phyloP scores from a whole-genome alignment of 2,888 invertebrate species.

The Drosophila seclusa region DNA sequence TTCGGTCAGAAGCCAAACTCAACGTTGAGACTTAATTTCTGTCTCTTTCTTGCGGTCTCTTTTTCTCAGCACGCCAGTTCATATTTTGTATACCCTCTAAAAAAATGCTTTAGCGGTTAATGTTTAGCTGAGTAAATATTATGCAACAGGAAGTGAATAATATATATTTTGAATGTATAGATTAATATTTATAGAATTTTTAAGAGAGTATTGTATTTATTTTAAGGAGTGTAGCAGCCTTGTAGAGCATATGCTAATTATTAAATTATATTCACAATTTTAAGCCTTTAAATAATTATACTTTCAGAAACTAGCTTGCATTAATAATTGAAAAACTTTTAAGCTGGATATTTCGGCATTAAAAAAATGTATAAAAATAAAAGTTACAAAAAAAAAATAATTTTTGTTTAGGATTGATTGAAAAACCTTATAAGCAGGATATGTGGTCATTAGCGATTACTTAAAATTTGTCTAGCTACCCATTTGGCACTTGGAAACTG shows the following conservation, averaged over 20 bases:
- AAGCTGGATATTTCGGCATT: background rate
- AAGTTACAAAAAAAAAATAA: too few species aligned
- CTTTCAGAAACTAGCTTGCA: too few species aligned
- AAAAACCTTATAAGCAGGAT: background rate
- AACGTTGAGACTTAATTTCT: slow-evolving; percentile 18
- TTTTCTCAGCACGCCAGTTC: slow-evolving; percentile 21
- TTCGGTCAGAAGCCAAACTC: slow-evolving; percentile 61
- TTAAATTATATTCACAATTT: too few species aligned
- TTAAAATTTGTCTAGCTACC: background rate
- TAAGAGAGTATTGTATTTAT: too few species aligned
- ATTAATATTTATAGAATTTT: background rate
- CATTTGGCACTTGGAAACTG: background rate
- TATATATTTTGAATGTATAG: too few species aligned
- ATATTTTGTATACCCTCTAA: slow-evolving; percentile 1
- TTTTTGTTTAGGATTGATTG: background rate
- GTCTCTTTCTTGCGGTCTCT: background rate
- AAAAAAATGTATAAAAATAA: too few species aligned
- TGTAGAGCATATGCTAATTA: background rate
- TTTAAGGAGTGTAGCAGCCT: too few species aligned
- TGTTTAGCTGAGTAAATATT: background rate
- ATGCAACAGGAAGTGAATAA: background rate
- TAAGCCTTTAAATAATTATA: too few species aligned
- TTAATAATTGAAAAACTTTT: background rate
- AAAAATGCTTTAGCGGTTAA: background rate
- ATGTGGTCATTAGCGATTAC: background rate